Evolutionary conservation across 2,113 vertebrate genomes (phyloP), one percentile per base, ranked within the genome.

Genomic region (Elephantulus edwardii): DNA sequence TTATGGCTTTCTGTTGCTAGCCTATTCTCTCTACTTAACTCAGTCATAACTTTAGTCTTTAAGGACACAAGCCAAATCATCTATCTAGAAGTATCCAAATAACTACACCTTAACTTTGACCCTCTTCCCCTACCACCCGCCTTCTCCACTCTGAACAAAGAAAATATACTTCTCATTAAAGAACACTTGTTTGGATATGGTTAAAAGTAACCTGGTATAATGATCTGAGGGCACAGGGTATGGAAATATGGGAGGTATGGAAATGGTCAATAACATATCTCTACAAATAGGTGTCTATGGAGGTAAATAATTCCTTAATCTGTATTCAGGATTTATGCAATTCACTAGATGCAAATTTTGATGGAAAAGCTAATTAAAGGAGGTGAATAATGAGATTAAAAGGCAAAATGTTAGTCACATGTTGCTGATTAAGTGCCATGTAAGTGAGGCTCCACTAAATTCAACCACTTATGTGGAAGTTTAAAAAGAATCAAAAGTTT

Each of bases 1-100:
- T 92, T 64, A 93, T 60, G 95, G 93, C 95, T 96, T 88, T 95
- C 89, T 64, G 90, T 13, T 0, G 76, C 93, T 94, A 77, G 88
- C 19, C 88, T 62, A 83, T 92, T 94, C 93, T 62, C 68, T 38
- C 14, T 2, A 38, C 64, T 44, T 42, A 6, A 28, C 58, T n/a
- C 35, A 13, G 10, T 24, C 74, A 70, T 7, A 42, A 52, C 4
- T 85, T 40, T 50, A 42, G 38, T 26, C 30, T 83, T 62, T 68
- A 77, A 93, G 52, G 56, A 56, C 50, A 83, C 8, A 46, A 19
- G 26, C 56, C 68, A 22, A 42, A 62, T 20, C 30, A 30, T 35
- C 72, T 78, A 7, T 79, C 60, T 66, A 35, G 10, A 75, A 20
- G 11, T 48, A 19, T 10, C 33, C 16, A 20, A 64, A 77, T 2